Evolutionary conservation across 1,140 invertebrate species (phyloP).

Genomic region (Dinothrombium tinctorium): DNA sequence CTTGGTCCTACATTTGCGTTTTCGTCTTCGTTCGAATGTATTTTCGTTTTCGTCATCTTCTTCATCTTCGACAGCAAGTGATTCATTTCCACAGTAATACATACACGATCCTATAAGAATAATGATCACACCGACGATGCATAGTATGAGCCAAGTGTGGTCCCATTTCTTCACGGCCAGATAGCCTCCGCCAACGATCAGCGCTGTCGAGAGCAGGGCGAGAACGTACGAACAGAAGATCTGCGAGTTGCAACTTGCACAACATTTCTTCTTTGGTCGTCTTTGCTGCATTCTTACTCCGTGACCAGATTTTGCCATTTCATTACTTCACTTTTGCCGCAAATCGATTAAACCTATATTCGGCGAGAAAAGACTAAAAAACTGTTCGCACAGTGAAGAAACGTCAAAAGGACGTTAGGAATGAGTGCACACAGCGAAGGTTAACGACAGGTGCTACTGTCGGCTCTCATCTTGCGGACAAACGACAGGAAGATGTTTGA

Average conservation of each 20-base stretch:
- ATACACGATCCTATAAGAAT: conserved; percentile 9
- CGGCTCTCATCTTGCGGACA: no score
- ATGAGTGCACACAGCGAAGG: no score
- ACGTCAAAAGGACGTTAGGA: no score
- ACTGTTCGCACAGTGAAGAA: no score
- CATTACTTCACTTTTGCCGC: no score
- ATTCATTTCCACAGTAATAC: conserved; percentile 2
- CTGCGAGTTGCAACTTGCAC: conserved; percentile 4
- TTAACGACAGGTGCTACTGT: no score
- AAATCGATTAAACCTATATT: no score
- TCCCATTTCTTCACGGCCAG: conserved; percentile 2
- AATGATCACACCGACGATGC: conserved; percentile 1
- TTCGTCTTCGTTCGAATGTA: not conserved
- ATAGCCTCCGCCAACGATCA: conserved; percentile 5
- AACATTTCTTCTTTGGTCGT: no score
- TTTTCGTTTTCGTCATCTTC: not conserved
- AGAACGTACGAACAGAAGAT: conserved; percentile 7
- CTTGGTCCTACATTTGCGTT: not conserved
- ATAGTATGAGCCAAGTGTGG: conserved; percentile 4
- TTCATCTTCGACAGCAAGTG: not conserved
- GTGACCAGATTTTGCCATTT: no score
- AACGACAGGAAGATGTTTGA: no score
- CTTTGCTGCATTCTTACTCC: no score
- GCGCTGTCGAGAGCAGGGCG: not conserved
- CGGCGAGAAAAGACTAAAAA: no score